Base-by-base conservation (phyloP, 2,888 invertebrate species). In the Leuctra nigra region DNA sequence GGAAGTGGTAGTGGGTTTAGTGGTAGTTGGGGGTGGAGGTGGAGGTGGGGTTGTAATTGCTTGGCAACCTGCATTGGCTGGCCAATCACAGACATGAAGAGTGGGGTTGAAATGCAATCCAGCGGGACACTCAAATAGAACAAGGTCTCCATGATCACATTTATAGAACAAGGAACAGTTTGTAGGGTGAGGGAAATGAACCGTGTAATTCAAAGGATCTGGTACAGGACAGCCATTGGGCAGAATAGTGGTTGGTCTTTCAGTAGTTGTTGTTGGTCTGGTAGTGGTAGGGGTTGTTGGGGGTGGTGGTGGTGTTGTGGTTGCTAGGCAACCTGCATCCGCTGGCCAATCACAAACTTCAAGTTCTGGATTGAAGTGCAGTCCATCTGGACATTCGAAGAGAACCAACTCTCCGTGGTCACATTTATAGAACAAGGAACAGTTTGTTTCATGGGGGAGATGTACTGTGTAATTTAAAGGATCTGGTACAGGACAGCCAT, bases 71-170 rank as follows among this genome's bases (percentile, higher is more conserved):
- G 38, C 56, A 16, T 52, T 50, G 14, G 48, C 20, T 20, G 52
- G 56, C 20, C 38, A 41, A 29, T 56, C 56, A 24, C 56, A 56
- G 13, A 25, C 56, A 18, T 36, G 14, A 16, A 41, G 25, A 36
- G 16, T 23, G 9, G 56, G 53, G 14, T 54, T 56, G 29, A 56
- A 56, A 2, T 56, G n/a, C 16, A 56, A 29, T 9, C 53, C 53
- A 9, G 41, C 22, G 13, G 56, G 56, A 24, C 56, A 56, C 7
- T 50, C 36, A 24, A 56, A 35, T 2, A 56, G 22, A 18, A 52
- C 38, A 1, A 16, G 18, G 14, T 20, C 35, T 35, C 56, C 56
- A 24, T 41, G 24, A 14, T 53, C 52, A 36, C 56, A 56, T 33
- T 48, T 38, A 35, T 56, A 56, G 36, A 53, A 56, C 29, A 24